Percentiles rank a stretch among this genome's conserved stretches.
These are phyloP conservation scores for Neuroscelio doddi DNA, from an alignment of 2,888 invertebrate genomes.

Conservation along the genomic window DNA sequence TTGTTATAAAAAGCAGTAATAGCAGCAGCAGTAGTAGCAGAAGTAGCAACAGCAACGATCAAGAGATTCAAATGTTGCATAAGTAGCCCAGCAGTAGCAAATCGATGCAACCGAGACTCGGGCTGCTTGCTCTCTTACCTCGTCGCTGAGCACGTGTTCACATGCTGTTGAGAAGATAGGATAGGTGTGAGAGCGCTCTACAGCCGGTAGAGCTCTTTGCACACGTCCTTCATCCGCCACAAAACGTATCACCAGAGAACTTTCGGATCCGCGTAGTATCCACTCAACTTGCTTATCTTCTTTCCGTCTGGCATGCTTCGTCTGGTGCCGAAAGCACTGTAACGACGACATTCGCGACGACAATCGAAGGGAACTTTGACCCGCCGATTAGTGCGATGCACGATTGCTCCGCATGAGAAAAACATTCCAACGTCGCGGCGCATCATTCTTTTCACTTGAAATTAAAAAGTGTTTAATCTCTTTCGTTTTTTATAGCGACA, in stretches of 20 bases:
- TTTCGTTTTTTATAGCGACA: no score
- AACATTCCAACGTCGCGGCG: conserved; percentile 21
- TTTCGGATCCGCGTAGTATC: neutral
- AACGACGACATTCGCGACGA: conserved; percentile 1
- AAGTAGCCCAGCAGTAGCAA: neutral
- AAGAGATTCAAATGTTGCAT: no score
- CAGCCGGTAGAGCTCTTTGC: conserved; percentile 21
- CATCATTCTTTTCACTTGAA: conserved; percentile 8
- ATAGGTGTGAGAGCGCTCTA: conserved; percentile 11
- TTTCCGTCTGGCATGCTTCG: no score
- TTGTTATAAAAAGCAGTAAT: no score
- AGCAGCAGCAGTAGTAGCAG: no score
- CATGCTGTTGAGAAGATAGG: conserved; percentile 20
- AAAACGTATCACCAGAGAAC: conserved; percentile 23
- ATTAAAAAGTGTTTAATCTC: no score
- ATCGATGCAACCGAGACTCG: conserved; percentile 37
- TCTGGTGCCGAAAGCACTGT: no score
- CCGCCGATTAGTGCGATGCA: conserved; percentile 20
- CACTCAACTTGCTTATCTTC: no score
- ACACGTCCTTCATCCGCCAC: conserved; percentile 16
- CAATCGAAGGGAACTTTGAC: conserved; percentile 26
- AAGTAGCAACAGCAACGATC: no score
- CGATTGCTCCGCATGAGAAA: conserved; percentile 30
- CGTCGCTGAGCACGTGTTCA: conserved; percentile 31
- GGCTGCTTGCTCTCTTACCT: conserved; percentile 40